A percentile compares a stretch with the other conserved stretches of the same genome.
phyloP scores from a whole-genome alignment of 2,113 vertebrate genomes.

The Athene noctua region DNA sequence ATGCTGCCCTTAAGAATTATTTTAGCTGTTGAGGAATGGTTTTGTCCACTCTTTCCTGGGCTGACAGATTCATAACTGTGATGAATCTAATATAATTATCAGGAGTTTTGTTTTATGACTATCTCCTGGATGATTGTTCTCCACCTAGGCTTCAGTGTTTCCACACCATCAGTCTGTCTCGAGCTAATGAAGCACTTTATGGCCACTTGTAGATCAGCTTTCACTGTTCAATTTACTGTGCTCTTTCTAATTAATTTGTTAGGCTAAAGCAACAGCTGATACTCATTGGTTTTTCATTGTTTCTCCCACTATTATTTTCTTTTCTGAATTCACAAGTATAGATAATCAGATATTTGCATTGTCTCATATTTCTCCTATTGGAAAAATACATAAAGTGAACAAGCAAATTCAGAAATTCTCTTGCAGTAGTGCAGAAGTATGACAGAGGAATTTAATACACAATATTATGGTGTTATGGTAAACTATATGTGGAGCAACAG shows the following conservation, averaged over 20 bases:
- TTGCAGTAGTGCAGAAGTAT: not conserved
- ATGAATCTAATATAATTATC: not conserved
- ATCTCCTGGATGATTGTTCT: not conserved
- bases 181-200: slow-evolving; percentile 20
- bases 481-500: not conserved
- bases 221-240: not conserved
- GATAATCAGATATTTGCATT: not conserved
- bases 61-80: not conserved
- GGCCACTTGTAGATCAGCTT: not conserved
- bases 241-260: not conserved
- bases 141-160: not conserved
- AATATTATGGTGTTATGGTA: not conserved
- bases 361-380: not conserved
- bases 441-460: not conserved
- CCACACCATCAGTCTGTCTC: not conserved
- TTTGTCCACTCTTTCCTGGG: not conserved
- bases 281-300: not conserved
- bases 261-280: not conserved
- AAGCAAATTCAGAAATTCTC: not conserved
- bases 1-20: not conserved
- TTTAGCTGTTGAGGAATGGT: not conserved
- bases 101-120: not conserved
- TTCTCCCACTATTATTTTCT: not conserved
- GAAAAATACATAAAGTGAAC: not conserved
- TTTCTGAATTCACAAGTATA: not conserved